Percentiles rank a stretch among this genome's conserved stretches.
Conservation (phyloP, 2,113 vertebrate species). For the Planiliza haematocheilus region DNA sequence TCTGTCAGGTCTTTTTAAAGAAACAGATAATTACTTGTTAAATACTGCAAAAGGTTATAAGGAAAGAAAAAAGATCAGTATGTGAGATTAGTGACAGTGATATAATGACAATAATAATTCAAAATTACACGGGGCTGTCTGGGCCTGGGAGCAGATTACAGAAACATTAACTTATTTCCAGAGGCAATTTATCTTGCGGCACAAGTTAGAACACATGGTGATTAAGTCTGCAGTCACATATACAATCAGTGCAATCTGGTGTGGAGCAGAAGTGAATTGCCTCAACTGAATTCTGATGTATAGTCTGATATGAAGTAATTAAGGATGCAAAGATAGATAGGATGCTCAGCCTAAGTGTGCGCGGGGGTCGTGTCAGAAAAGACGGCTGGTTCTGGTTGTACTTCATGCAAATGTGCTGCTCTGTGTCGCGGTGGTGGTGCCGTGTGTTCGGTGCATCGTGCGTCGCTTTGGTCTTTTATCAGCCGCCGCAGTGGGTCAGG, state of each 20-base stretch:
- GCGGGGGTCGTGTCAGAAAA: neutral
- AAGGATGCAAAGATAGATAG: slow-evolving; percentile 15
- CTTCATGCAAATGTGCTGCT: neutral
- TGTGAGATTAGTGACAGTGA: slow-evolving; percentile 50
- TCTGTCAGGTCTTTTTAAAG: slow-evolving; percentile 16
- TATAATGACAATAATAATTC: slow-evolving; percentile 50
- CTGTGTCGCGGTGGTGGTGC: neutral
- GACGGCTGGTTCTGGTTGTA: neutral
- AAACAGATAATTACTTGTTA: slow-evolving; percentile 44
- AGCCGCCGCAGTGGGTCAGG: slow-evolving; percentile 25
- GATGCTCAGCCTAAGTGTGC: slow-evolving; percentile 8
- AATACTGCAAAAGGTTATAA: slow-evolving; percentile 33
- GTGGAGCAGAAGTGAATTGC: slow-evolving; percentile 18
- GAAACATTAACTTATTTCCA: slow-evolving; percentile 50
- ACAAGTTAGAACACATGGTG: slow-evolving; percentile 39
- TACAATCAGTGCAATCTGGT: slow-evolving; percentile 34
- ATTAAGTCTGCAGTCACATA: slow-evolving; percentile 44
- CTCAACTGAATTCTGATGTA: slow-evolving; percentile 24
- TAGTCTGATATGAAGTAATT: slow-evolving; percentile 34
- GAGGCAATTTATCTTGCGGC: slow-evolving; percentile 52
- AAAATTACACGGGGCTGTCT: slow-evolving; percentile 34
- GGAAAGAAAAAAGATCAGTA: slow-evolving; percentile 22
- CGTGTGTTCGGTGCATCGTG: neutral
- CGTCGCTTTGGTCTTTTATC: slow-evolving; percentile 24
- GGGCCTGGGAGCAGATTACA: slow-evolving; percentile 50